Evolutionary conservation across 1,140 invertebrate species (phyloP).

Genomic region (Drosophila saltans): DNA sequence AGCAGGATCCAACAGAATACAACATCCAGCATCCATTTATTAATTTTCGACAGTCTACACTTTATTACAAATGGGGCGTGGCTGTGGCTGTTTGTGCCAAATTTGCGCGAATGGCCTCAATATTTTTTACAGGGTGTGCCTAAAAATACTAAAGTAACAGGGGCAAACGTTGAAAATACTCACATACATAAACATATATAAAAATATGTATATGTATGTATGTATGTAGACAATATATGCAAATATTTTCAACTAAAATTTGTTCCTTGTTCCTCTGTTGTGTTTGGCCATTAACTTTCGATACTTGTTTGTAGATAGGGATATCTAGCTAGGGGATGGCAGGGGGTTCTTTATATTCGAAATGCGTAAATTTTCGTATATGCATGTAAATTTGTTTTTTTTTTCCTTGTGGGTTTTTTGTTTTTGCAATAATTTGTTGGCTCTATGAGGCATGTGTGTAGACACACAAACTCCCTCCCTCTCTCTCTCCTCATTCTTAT

Average conservation of each 20-base stretch:
- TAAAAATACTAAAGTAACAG: conserved; percentile 22
- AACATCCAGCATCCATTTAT: conserved; percentile 61
- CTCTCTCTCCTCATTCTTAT: neutral
- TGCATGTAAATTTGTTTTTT: neutral
- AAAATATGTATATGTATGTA: neutral
- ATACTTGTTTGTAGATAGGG: neutral
- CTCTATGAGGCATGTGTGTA: neutral
- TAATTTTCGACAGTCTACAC: conserved; percentile 69
- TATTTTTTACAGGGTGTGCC: conserved; percentile 23
- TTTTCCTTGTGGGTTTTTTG: neutral
- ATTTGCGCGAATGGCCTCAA: conserved; percentile 31
- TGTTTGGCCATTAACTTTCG: conserved; percentile 17
- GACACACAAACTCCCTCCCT: neutral
- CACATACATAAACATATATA: neutral
- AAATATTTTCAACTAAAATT: conserved; percentile 37
- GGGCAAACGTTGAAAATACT: conserved; percentile 24
- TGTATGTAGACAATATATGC: neutral
- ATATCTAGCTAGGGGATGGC: neutral
- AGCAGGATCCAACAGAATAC: conserved; percentile 16
- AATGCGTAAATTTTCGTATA: conserved; percentile 2
- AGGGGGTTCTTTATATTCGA: neutral
- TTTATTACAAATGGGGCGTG: conserved; percentile 58
- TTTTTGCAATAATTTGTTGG: conserved; percentile 4
- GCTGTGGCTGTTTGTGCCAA: conserved; percentile 18
- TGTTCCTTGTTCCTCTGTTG: conserved; percentile 10